Conservation (phyloP, 2,888 invertebrate species). For the Xanthia icteritia region DNA sequence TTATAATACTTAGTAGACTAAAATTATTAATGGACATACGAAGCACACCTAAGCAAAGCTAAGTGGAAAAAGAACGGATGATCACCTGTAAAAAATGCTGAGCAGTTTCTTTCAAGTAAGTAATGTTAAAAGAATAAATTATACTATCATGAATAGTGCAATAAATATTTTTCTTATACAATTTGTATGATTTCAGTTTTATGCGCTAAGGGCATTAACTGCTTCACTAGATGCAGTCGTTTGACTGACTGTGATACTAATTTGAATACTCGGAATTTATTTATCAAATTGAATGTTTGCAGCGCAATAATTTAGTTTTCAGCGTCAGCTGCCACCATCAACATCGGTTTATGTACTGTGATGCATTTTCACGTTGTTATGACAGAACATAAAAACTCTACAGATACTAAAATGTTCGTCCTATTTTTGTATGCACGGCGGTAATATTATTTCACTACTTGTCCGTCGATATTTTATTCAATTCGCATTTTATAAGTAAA, state of each 20-base stretch:
- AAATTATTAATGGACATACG: not conserved
- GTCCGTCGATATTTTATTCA: conserved; percentile 15
- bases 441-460: conserved; percentile 31
- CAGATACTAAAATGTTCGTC: conserved; percentile 34
- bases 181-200: conserved; percentile 29
- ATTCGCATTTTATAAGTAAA: not conserved
- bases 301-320: conserved; percentile 53
- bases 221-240: conserved; percentile 13
- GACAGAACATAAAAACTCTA: conserved; percentile 46
- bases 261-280: conserved; percentile 48
- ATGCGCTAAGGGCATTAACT: conserved; percentile 24
- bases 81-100: not conserved
- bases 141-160: conserved; percentile 17
- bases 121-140: not conserved
- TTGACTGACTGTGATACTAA: conserved; percentile 38
- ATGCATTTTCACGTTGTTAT: conserved; percentile 50
- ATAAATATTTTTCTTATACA: conserved; percentile 16
- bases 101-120: not conserved
- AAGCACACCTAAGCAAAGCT: not conserved
- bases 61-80: not conserved
- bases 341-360: conserved; percentile 51
- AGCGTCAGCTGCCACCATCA: conserved; percentile 41
- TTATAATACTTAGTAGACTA: too few relatives aligned
- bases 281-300: conserved; percentile 48
- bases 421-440: conserved; percentile 21